Evolutionary conservation across 2,888 invertebrate species (phyloP).

Genomic region (Amphiduros pacificus): DNA sequence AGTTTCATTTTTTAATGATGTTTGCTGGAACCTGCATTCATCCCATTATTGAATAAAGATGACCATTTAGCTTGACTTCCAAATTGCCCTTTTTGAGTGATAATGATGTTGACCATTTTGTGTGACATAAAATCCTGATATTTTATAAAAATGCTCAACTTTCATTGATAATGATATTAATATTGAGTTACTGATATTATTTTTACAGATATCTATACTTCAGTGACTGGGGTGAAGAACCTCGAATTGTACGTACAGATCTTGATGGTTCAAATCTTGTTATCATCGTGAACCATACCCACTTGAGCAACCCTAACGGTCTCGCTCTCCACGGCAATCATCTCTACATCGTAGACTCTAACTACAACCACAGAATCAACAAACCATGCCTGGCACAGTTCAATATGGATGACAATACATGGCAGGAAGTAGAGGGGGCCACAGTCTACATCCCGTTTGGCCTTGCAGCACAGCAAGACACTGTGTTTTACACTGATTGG

Average conservation of each 20-base stretch:
- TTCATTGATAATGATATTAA: no score
- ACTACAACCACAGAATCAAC: constrained; percentile 11
- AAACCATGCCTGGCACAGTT: constrained; percentile 6
- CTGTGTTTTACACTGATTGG: constrained; percentile 15
- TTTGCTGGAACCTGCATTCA: no score
- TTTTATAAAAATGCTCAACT: no score
- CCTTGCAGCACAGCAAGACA: neutral
- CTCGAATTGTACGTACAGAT: constrained; percentile 36
- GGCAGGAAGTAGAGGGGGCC: no score
- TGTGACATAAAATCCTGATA: no score
- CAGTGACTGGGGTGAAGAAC: constrained; percentile 41
- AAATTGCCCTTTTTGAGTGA: no score
- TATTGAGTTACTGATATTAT: no score
- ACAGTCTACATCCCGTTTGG: constrained; percentile 6
- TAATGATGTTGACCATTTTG: no score
- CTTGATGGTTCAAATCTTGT: constrained; percentile 41
- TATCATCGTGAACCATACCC: constrained; percentile 9
- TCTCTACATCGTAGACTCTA: constrained; percentile 21
- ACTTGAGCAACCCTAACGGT: constrained; percentile 38
- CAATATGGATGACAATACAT: neutral
- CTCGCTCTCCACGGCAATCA: constrained; percentile 17
- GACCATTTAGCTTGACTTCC: no score
- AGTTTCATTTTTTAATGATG: no score
- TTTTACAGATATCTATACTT: constrained; percentile 36
- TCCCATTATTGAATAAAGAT: no score